Evolutionary conservation across 2,113 vertebrate genomes (phyloP).

Genomic region (Gila orcuttii): DNA sequence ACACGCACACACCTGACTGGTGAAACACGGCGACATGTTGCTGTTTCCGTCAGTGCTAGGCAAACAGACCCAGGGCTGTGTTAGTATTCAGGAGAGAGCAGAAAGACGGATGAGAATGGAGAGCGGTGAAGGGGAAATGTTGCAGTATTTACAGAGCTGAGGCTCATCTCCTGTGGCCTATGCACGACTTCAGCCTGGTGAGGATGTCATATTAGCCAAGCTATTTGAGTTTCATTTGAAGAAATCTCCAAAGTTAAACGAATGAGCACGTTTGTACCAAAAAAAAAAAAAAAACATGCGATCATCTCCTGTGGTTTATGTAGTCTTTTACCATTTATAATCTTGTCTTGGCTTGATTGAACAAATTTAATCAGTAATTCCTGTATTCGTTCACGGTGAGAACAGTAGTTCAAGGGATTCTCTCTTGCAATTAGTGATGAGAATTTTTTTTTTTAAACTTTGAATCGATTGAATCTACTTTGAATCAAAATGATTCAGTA

Average conservation of each 20-base stretch:
- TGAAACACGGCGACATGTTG: slow-evolving; percentile 30
- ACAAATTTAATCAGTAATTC: neutral
- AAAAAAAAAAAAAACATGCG: neutral
- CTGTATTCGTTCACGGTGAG: neutral
- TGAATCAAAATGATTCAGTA: no score
- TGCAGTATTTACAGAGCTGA: slow-evolving; percentile 47
- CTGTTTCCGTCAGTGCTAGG: slow-evolving; percentile 37
- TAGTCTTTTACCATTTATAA: neutral
- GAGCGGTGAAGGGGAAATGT: slow-evolving; percentile 3
- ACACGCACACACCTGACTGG: slow-evolving; percentile 38
- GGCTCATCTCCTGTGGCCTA: slow-evolving; percentile 38
- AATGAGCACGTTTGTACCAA: neutral
- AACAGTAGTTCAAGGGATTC: neutral
- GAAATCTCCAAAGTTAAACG: slow-evolving; percentile 20
- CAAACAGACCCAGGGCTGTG: slow-evolving; percentile 55
- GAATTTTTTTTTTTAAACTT: no score
- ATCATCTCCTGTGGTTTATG: neutral
- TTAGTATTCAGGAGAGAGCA: slow-evolving; percentile 49
- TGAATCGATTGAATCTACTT: no score
- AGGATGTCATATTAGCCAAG: slow-evolving; percentile 21
- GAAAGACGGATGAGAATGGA: slow-evolving; percentile 9
- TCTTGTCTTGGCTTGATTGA: neutral
- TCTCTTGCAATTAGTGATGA: neutral
- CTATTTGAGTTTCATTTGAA: slow-evolving; percentile 13
- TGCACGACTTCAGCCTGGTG: neutral